These are phyloP conservation scores for Phyllostomus discolor DNA, from an alignment of 2,113 vertebrate species.

Conservation along the genomic window DNA sequence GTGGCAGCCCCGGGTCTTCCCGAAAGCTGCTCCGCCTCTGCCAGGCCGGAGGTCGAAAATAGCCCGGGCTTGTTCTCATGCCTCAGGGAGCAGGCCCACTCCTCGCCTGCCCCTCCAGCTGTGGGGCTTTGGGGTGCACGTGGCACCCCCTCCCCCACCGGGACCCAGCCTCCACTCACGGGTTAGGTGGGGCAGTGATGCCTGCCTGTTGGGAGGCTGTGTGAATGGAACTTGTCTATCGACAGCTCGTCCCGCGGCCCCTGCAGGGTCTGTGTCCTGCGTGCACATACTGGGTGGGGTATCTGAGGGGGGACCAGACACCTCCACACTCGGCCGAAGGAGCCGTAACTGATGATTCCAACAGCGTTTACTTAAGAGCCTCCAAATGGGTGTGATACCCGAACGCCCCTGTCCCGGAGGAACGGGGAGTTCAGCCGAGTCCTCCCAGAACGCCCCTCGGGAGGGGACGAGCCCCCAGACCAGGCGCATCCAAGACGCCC, in stretches of 20 bases:
- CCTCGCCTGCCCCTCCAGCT: background rate
- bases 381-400: background rate
- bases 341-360: background rate
- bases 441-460: background rate
- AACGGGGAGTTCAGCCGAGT: background rate
- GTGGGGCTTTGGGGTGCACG: background rate
- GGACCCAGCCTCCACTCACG: background rate
- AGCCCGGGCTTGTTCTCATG: background rate
- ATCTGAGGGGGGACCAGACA: background rate
- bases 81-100: background rate
- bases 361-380: background rate
- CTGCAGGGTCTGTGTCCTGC: rapidly evolving
- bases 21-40: conserved; percentile 47
- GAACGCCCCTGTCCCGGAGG: background rate
- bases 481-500: background rate
- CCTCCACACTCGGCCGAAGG: rapidly evolving
- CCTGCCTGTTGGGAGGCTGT: no score
- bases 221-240: no score
- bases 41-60: conserved; percentile 46
- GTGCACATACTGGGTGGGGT: rapidly evolving
- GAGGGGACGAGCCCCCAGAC: background rate
- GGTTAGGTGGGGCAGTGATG: rapidly evolving
- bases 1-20: conserved; percentile 61
- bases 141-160: background rate
- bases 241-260: background rate